Evolutionary conservation across 2,888 invertebrate genomes (phyloP).

Genomic region (Orchestes rusci): DNA sequence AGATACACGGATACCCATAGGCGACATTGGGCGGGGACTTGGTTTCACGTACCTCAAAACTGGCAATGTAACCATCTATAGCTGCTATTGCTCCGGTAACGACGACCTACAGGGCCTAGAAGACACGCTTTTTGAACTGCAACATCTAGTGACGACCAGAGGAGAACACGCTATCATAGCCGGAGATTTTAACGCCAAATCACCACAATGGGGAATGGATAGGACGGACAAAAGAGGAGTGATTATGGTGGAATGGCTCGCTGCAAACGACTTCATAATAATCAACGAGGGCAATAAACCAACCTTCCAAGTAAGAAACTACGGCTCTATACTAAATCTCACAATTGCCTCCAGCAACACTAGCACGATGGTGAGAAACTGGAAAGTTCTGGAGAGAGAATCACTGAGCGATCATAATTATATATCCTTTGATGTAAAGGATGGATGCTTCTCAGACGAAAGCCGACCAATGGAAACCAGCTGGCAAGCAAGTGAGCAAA

Average conservation of each 20-base stretch:
- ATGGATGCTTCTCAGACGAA: not conserved
- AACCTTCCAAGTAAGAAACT: conserved; percentile 18
- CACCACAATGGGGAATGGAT: conserved; percentile 18
- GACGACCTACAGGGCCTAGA: conserved; percentile 11
- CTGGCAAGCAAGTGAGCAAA: not conserved
- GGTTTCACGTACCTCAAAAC: conserved; percentile 1
- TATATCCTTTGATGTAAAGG: conserved; percentile 14
- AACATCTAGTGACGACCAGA: conserved; percentile 1
- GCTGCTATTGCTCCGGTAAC: conserved; percentile 13
- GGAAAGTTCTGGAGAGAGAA: too few relatives aligned
- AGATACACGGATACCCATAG: not conserved
- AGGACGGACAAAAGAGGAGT: too few relatives aligned
- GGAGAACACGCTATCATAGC: not conserved
- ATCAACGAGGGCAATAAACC: conserved; percentile 13
- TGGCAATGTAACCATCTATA: conserved; percentile 1
- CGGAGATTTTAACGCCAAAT: conserved; percentile 21
- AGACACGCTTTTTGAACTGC: conserved; percentile 8
- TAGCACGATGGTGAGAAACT: not conserved
- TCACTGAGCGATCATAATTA: too few relatives aligned
- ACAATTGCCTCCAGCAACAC: not conserved
- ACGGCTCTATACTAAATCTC: conserved; percentile 23
- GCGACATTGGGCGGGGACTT: not conserved
- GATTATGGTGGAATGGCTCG: conserved; percentile 19
- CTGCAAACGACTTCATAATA: conserved; percentile 8
- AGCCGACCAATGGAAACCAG: not conserved